A percentile compares a stretch with the other conserved stretches of the same genome.
phyloP scores from a whole-genome alignment of 1,140 invertebrate species.

The Drosophila watanabei region DNA sequence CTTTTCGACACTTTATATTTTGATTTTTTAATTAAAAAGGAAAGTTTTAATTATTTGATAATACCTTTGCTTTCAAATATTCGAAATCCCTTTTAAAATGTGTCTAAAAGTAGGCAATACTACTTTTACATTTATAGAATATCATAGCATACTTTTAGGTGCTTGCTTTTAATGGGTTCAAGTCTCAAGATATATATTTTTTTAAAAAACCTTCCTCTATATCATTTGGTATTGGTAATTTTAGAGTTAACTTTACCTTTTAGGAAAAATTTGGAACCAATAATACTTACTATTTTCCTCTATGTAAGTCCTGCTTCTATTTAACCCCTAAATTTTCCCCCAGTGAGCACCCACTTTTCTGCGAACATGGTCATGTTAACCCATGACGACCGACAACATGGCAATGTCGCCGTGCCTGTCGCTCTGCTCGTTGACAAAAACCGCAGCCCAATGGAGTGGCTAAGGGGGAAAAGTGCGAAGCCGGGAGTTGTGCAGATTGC shows the following conservation, averaged over 20 bases:
- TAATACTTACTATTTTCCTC: not conserved
- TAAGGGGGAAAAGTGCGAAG: constrained; percentile 5
- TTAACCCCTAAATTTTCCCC: not conserved
- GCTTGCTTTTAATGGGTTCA: not conserved
- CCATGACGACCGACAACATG: constrained; percentile 58
- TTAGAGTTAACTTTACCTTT: not conserved
- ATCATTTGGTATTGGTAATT: not conserved
- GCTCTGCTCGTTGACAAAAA: constrained; percentile 47
- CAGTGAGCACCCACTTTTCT: constrained; percentile 12
- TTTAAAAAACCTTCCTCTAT: not conserved
- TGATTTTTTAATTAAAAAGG: no score
- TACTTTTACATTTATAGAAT: no score
- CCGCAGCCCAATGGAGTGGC: constrained; percentile 35
- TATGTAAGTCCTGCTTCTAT: no score
- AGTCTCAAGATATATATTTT: not conserved
- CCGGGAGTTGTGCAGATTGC: constrained; percentile 45
- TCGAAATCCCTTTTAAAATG: no score
- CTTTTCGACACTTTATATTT: no score
- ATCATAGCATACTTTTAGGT: not conserved
- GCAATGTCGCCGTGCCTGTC: constrained; percentile 54
- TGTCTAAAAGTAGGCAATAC: no score
- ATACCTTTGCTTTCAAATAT: no score
- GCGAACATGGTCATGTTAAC: constrained; percentile 43
- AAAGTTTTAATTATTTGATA: no score
- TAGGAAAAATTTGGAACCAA: no score